Evolutionary conservation across 2,888 invertebrate genomes (phyloP), one percentile per base, ranked within the genome.

Genomic region (Acrobasis consociella): DNA sequence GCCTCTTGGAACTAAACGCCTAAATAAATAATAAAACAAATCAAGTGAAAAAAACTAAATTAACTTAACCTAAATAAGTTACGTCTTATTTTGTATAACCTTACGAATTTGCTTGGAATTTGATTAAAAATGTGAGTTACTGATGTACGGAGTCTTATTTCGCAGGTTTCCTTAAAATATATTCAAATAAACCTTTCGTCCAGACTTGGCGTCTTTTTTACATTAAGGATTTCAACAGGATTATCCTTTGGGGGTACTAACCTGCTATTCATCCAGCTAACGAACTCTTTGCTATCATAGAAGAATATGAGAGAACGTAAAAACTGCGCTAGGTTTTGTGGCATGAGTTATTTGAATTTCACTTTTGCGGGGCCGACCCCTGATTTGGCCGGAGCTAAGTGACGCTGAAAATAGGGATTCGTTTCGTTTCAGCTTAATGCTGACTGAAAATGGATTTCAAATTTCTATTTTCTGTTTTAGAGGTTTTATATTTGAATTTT

Each of bases 261-360:
- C 80, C 82, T 72, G 76, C 80, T 82, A 80, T 78, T 76, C 79
- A 75, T 76, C 73, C 72, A 69, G 67, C 76, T 78, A 80, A 80
- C 77, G 78, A 79, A 79, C 72, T 69, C 69, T 64, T 46, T 42
- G 42, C 16, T 55, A 46, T 67, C 71, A 70, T 71, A 66, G 66
- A 71, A 71, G 72, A 72, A 72, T 70, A 71, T 69, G 69, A 62
- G 37, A 49, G 16, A 38, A 16, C n/a, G 59, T 38, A 61, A 61
- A 61, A 42, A 42, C 38, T 22, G 52, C 31, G 9, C 22, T n/a
- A 39, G 52, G 22, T 53, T 61, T 46, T 51, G 38, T 10, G 37
- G 38, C 53, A 17, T 15, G 39, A 39, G 39, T 42, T 56, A 39
- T 56, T 56, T 39, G 42, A 56, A 39, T 56, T 56, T 56, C 22